Base-by-base conservation (phyloP, 2,888 invertebrate genomes). In the Hemicrepidius hirtus region DNA sequence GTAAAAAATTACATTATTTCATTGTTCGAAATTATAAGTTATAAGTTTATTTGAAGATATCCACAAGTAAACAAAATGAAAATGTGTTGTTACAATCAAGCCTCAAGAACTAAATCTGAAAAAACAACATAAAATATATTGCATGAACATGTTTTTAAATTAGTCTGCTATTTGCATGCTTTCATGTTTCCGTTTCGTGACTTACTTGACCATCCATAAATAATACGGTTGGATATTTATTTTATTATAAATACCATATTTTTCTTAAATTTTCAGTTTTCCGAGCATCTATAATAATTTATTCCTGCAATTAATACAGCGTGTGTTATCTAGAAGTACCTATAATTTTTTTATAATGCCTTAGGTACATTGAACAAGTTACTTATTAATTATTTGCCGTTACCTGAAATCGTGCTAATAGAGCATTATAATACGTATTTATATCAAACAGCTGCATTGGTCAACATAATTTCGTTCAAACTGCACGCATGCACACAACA, bases 81-180 rank as follows among this genome's bases (percentile, higher is more conserved):
- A 46, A 46, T n/a, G 10, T 20, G 13, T 18, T 9, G 7, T 5
- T 46, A 13, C 2, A 18, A 3, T 13, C 3, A 46, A 16, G 16
- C n/a, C n/a, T 16, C 46, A 6, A 10, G 20, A 16, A 18, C 10
- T 20, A 46, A 16, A 18, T 46, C 6, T 46, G 18, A 46, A 46
- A 18, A 20, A 46, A 20, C 46, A 46, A 18, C 2, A 18, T 9
- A 3, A 20, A 70, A 73, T 68, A 69, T 62, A 37, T 57, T 57
- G 57, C 57, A 57, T 37, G 57, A 37, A 35, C 73, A 75, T 74
- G 76, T 75, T 72, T 68, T 50, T 57, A 59, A 68, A 68, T 71
- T 71, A 62, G 66, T 32, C 53, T 55, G 49, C 50, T 68, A 71
- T 62, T 71, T 71, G 71, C 71, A 71, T 71, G 62, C 59, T 44